Evolutionary conservation across 30 jellyfish, hydroid and myxozoan genomes (phyloP).

Genomic region (Aurelia sp.): DNA sequence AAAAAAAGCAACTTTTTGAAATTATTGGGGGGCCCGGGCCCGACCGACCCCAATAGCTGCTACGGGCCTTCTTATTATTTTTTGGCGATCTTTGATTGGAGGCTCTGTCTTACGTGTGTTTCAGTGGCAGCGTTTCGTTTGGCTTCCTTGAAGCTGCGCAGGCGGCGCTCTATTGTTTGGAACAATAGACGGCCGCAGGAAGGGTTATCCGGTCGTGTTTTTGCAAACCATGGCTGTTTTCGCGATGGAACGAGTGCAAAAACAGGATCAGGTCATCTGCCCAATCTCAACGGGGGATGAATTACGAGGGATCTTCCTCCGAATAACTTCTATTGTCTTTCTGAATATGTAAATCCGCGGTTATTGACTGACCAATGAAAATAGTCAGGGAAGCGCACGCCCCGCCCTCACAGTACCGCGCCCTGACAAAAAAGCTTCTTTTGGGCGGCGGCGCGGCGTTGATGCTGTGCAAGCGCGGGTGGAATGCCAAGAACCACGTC

Average conservation of each 20-base stretch:
- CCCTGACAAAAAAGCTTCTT: slow-evolving; percentile 54
- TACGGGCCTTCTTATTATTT: no score
- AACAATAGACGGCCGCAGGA: slow-evolving; percentile 16
- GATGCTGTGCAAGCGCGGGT: slow-evolving; percentile 74
- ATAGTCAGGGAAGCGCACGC: slow-evolving; percentile 47
- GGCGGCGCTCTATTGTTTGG: slow-evolving; percentile 6
- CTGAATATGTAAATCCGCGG: slow-evolving; percentile 65
- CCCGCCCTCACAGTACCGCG: slow-evolving; percentile 82
- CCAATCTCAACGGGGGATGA: slow-evolving; percentile 73
- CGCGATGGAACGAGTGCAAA: neutral
- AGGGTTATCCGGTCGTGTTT: slow-evolving; percentile 26
- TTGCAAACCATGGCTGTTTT: neutral
- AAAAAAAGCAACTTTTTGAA: no score
- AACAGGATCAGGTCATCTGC: slow-evolving; percentile 52
- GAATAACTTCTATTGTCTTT: slow-evolving; percentile 32
- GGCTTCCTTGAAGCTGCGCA: neutral
- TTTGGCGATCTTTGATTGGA: no score
- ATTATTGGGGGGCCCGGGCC: no score
- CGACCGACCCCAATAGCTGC: no score
- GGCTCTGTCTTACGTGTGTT: no score
- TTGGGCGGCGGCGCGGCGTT: slow-evolving; percentile 65
- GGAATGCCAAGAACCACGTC: slow-evolving; percentile 52
- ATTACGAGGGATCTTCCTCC: slow-evolving; percentile 48
- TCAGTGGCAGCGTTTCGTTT: neutral
- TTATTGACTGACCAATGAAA: slow-evolving; percentile 67